A percentile compares a stretch with the other conserved stretches of the same genome.
These are phyloP conservation scores for Tolypeutes matacus DNA, from an alignment of 2,797 vertebrate species.

Conservation along the genomic window DNA sequence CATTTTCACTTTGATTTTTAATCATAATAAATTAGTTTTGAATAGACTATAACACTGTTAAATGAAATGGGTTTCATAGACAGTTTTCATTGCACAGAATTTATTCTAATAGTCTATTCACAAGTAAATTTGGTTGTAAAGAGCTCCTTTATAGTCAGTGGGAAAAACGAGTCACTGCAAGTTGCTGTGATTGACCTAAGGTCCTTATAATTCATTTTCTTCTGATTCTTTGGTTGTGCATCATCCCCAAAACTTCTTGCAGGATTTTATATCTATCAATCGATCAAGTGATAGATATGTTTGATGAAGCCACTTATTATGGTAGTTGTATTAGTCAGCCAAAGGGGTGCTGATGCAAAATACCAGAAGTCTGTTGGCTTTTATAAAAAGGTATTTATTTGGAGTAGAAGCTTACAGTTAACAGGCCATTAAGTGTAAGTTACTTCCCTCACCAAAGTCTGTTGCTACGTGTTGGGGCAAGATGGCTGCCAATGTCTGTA, in stretches of 20 bases:
- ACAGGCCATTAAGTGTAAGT: no score
- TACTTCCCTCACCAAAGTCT: no score
- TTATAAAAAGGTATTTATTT: no score
- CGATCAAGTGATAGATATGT: no score
- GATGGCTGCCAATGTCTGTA: no score
- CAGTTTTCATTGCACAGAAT: neutral
- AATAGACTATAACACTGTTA: neutral
- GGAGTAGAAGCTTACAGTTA: no score
- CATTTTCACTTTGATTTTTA: slow-evolving; percentile 18
- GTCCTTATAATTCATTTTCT: neutral
- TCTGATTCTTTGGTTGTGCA: neutral
- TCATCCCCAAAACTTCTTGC: neutral
- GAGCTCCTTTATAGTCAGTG: neutral
- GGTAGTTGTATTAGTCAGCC: no score
- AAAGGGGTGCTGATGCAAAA: no score
- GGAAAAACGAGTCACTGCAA: neutral
- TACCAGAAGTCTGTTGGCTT: no score
- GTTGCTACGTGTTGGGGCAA: no score
- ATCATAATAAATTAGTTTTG: slow-evolving; percentile 15
- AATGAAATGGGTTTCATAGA: neutral
- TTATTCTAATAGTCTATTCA: neutral
- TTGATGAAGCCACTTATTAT: no score
- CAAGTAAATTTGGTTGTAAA: neutral
- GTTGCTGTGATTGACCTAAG: neutral
- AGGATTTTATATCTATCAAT: neutral